A percentile compares a stretch with the other conserved stretches of the same genome.
phyloP scores from a whole-genome alignment of 2,113 vertebrate genomes.

The Sclerurus mexicanus region DNA sequence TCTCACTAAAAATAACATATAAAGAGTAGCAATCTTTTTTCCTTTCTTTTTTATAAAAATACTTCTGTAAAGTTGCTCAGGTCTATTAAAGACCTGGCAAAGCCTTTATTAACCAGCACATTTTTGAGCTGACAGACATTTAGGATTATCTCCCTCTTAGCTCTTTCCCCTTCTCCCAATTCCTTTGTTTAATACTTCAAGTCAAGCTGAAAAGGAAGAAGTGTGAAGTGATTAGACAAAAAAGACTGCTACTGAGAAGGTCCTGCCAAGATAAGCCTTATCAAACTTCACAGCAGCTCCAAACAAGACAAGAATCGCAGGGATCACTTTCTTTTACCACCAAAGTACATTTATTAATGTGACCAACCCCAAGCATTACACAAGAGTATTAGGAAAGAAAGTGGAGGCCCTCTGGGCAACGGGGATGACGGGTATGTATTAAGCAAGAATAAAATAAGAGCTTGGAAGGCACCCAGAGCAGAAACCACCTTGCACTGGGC shows the following conservation, averaged over 20 bases:
- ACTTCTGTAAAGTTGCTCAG: neutral
- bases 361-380: neutral
- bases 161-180: neutral
- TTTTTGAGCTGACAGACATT: neutral
- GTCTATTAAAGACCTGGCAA: neutral
- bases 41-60: neutral
- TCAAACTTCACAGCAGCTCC: constrained; percentile 15
- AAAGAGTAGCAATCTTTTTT: neutral
- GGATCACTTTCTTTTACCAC: neutral
- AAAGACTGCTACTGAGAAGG: neutral
- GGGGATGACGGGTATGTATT: accelerated
- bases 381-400: neutral
- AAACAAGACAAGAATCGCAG: neutral
- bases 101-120: neutral
- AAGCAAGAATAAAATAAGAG: neutral
- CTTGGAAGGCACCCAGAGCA: neutral
- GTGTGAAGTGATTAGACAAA: neutral
- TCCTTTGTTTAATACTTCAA: constrained; percentile 4
- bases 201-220: constrained; percentile 9
- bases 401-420: neutral
- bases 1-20: neutral
- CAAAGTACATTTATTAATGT: neutral
- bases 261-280: constrained; percentile 23
- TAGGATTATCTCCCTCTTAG: neutral
- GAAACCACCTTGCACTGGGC: neutral